Conservation (phyloP, 2,888 invertebrate species). For the Mayetiola destructor region DNA sequence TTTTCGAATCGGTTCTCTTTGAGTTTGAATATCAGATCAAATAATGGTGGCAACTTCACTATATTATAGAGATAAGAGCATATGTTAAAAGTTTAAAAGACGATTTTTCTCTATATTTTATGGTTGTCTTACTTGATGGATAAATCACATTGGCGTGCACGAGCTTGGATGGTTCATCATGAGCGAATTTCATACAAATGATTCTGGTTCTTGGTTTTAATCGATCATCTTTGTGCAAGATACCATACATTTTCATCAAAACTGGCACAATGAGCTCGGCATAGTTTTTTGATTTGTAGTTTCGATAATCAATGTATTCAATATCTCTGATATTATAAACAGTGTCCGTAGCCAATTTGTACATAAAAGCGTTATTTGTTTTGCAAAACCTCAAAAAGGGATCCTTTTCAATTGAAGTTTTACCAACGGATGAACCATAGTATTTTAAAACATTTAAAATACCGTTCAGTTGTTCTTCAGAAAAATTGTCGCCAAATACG, state of each 20-base stretch:
- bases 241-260: background rate
- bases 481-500: background rate
- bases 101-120: background rate
- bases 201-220: background rate
- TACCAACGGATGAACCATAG: background rate
- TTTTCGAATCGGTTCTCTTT: background rate
- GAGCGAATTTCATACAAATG: background rate
- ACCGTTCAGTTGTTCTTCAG: background rate
- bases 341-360: background rate
- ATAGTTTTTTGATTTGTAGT: background rate
- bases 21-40: background rate
- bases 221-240: background rate
- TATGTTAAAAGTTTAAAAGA: background rate
- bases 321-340: background rate
- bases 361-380: background rate
- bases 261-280: background rate
- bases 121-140: background rate
- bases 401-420: no score
- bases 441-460: background rate
- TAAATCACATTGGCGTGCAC: background rate
- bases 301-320: background rate
- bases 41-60: background rate
- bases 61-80: background rate
- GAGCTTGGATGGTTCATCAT: slow-evolving; percentile 4
- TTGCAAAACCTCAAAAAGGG: background rate